Percentiles rank a stretch among this genome's conserved stretches.
Conservation (phyloP, 37 sponge, comb jelly and placozoan species). For the Halichondria panicea region DNA sequence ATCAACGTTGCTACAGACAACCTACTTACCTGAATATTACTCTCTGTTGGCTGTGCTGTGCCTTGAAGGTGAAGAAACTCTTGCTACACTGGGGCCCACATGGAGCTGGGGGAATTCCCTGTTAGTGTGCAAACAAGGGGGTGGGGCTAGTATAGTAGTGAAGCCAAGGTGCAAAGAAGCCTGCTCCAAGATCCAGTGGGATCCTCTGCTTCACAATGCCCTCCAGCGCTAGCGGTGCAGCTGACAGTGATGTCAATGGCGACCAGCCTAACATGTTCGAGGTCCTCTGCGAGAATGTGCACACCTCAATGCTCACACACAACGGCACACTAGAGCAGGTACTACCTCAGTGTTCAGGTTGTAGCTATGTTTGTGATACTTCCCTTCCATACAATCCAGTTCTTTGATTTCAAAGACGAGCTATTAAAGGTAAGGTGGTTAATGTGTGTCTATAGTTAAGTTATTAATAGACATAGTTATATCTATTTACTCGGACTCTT, state of each 20-base stretch:
- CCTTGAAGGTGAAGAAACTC: too few species aligned
- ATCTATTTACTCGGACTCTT: too few species aligned
- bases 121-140: not conserved
- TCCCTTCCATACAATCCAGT: constrained; percentile 7
- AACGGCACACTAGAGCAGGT: constrained; percentile 61
- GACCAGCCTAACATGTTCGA: constrained; percentile 39
- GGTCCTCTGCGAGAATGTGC: constrained; percentile 53
- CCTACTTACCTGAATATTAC: not conserved
- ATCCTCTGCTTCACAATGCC: too few species aligned
- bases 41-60: not conserved
- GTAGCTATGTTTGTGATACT: not conserved
- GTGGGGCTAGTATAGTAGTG: not conserved
- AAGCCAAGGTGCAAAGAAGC: too few species aligned
- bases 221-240: too few species aligned
- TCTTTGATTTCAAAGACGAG: constrained; percentile 58
- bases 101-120: not conserved
- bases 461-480: too few species aligned
- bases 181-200: too few species aligned
- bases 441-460: too few species aligned
- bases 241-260: too few species aligned
- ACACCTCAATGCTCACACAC: constrained; percentile 22
- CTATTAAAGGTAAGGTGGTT: constrained; percentile 36
- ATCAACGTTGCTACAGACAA: not conserved
- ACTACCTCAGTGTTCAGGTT: not conserved
- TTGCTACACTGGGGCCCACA: not conserved